These are phyloP conservation scores for Lagopus leucura DNA, from an alignment of 2,113 vertebrate species.

Conservation along the genomic window DNA sequence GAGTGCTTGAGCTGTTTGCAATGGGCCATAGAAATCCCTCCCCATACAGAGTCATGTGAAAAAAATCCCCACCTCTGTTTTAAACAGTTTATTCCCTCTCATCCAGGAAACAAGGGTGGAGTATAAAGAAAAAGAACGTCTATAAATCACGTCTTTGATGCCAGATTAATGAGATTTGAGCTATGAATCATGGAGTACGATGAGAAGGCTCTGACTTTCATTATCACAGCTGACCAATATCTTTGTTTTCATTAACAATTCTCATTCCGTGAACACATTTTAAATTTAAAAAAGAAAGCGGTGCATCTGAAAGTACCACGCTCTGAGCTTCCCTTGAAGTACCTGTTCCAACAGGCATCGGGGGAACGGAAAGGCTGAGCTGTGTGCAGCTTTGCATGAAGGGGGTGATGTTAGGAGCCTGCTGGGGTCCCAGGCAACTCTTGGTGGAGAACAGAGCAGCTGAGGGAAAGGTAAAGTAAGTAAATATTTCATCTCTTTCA, in stretches of 20 bases:
- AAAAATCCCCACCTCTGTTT: background rate
- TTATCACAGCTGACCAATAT: conserved; percentile 14
- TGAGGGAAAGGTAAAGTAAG: conserved; percentile 26
- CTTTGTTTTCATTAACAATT: background rate
- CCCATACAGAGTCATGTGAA: background rate
- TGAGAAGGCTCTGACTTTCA: conserved; percentile 25
- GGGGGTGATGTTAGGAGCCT: background rate
- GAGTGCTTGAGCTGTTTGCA: background rate
- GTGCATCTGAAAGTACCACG: background rate
- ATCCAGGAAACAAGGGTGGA: conserved; percentile 46
- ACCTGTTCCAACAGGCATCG: background rate
- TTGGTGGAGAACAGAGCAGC: background rate
- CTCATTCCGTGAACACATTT: background rate
- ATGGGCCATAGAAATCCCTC: background rate
- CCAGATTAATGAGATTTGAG: conserved; percentile 24
- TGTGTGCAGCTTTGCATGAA: background rate
- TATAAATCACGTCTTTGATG: conserved; percentile 39
- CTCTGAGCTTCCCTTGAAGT: background rate
- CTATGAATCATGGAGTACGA: conserved; percentile 7
- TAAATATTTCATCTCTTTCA: conserved; percentile 52
- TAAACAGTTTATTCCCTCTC: conserved; percentile 21
- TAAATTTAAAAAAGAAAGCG: background rate
- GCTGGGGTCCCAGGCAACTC: background rate
- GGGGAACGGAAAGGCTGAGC: background rate
- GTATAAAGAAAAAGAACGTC: background rate